Evolutionary conservation across 2,113 vertebrate genomes (phyloP).

Genomic region (Jacana jacana): DNA sequence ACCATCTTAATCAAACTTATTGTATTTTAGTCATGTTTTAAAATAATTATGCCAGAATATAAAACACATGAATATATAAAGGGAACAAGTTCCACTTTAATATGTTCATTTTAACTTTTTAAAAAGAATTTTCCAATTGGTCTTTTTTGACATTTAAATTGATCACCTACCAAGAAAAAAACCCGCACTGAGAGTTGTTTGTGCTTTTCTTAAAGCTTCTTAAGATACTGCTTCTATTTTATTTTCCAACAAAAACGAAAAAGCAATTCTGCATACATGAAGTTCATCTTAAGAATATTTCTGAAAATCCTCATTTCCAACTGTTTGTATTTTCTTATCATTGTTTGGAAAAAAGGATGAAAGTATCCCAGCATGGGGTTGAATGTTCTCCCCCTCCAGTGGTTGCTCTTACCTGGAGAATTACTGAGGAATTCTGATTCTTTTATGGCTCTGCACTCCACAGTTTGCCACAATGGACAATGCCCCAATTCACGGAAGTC

Average conservation of each 20-base stretch:
- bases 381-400: background rate
- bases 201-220: background rate
- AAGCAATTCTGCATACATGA: background rate
- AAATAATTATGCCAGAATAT: conserved; percentile 40
- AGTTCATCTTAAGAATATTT: background rate
- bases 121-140: background rate
- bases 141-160: background rate
- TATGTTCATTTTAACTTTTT: conserved; percentile 31
- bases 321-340: background rate
- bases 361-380: background rate
- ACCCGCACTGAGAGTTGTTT: background rate
- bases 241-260: background rate
- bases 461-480: background rate
- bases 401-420: background rate
- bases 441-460: background rate
- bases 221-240: background rate
- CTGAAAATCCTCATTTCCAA: background rate
- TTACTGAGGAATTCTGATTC: background rate
- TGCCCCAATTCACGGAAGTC: background rate
- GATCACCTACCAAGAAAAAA: background rate
- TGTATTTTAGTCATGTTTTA: conserved; percentile 52
- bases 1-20: conserved; percentile 56
- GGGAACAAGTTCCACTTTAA: background rate
- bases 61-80: conserved; percentile 30
- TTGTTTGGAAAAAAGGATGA: background rate